Base-by-base conservation (phyloP, 2,888 invertebrate species). In the Diploptera punctata region DNA sequence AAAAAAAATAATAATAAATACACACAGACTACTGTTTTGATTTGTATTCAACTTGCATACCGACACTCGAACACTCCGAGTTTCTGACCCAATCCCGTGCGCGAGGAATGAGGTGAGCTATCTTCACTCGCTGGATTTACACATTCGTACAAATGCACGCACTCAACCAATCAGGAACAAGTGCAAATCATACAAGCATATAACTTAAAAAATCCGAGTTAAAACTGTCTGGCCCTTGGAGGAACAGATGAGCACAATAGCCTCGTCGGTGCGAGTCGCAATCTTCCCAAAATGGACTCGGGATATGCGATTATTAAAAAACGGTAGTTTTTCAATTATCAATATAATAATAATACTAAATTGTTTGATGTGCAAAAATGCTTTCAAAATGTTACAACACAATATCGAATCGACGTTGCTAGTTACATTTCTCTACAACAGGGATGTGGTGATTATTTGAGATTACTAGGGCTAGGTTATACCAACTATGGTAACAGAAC, bases 381-480 rank as follows among this genome's bases (percentile, higher is more conserved):
- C 68, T 33, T 72, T 73, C 68, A 75, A 75, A n/a, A 71, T 75
- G 72, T 74, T 74, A 74, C 68, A 73, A 75, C 74, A 75, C 74
- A 75, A 75, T 73, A 72, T 68, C 29, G 67, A 73, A 72, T 68
- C 29, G 67, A 73, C 73, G 72, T 69, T 71, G n/a, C 73, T 75
- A 74, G 74, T 68, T 75, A 75, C 75, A 75, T 70, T 67, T 72
- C 68, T 71, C 29, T 54, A 68, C 70, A 74, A 75, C 65, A n/a
- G 61, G 68, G 65, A 72, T 67, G 72, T 54, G 57, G 47, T 73
- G 68, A 68, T 67, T 73, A 73, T 68, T 72, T 67, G 72, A 69
- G 68, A 67, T 67, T 60, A 18, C 71, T 75, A 74, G 61, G n/a
- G 44, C 70, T 71, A 68, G 33, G 65, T n/a, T 57, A 72, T 72